These are phyloP conservation scores for Scaptomyza parva DNA, from an alignment of 2,888 invertebrate genomes.

Conservation along the genomic window DNA sequence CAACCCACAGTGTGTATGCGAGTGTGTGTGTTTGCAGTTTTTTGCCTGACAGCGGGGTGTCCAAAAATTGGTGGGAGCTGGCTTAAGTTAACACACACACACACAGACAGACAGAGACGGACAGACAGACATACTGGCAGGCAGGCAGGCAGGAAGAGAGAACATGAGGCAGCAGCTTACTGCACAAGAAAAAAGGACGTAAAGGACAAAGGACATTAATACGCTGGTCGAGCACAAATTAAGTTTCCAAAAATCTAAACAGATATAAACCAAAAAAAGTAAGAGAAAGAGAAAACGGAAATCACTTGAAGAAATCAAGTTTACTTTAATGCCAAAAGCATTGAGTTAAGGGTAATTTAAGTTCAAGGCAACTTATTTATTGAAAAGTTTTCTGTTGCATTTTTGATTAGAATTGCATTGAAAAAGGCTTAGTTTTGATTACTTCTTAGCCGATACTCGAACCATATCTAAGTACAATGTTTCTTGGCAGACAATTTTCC, in stretches of 20 bases:
- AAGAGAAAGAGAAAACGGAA: slow-evolving; percentile 40
- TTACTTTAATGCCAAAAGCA: slow-evolving; percentile 31
- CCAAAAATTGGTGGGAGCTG: slow-evolving; percentile 23
- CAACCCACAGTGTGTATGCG: slow-evolving; percentile 31
- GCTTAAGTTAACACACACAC: slow-evolving; percentile 65
- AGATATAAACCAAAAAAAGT: not conserved
- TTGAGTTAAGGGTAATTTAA: not conserved
- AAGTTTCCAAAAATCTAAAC: slow-evolving; percentile 55
- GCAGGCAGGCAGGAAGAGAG: not conserved
- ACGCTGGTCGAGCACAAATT: slow-evolving; percentile 56
- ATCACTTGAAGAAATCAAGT: slow-evolving; percentile 54
- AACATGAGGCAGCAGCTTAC: slow-evolving; percentile 44
- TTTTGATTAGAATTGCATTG: not conserved
- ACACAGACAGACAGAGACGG: not conserved
- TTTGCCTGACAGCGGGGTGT: slow-evolving; percentile 44
- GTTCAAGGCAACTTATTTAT: not conserved
- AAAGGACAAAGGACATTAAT: slow-evolving; percentile 19
- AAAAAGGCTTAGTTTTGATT: too few species aligned
- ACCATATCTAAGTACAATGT: not conserved
- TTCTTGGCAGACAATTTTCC: not conserved
- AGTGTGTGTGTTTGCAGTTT: slow-evolving; percentile 31
- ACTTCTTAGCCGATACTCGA: not conserved
- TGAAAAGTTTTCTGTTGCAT: not conserved
- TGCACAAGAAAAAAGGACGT: not conserved
- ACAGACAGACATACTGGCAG: slow-evolving; percentile 43